Evolutionary conservation across 2,797 vertebrate genomes (phyloP), one percentile per base, ranked within the genome.

Genomic region (Moxostoma hubbsi): DNA sequence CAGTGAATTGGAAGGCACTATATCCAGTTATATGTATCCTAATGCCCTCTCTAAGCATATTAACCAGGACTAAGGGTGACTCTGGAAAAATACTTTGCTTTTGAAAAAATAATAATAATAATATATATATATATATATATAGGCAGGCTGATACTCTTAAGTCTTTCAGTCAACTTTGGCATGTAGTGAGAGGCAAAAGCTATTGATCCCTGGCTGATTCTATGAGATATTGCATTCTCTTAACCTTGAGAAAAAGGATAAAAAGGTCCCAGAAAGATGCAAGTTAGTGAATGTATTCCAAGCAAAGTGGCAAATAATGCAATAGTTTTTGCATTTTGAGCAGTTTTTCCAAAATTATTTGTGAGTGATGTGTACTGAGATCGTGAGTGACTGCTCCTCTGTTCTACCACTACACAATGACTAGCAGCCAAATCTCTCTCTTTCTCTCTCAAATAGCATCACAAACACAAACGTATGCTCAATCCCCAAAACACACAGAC

Each of bases 401-500:
- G 36, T 43, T 63, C 24, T 12, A 13, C 45, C 59, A 59, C 57
- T 59, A 18, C 10, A 59, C 57, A 59, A 24, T 59, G 58, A 61
- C 58, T 36, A 61, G 58, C 58, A 61, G 58, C 9, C 5, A 61
- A 10, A 59, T 24, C 16, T 18, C 57, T 61, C 55, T 16, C 50
- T 9, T 0, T 9, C 58, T 9, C 58, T 24, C 24, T 24, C 24
- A 24, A 24, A 24, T 24, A 24, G 24, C 24, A 24, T 24, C 24
- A 24, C 24, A 53, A 53, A 53, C 50, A 6, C 50, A 53, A 53
- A 24, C 2, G 1, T 11, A 51, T 49, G 18, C 7, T 13, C 46
- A 73, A 8, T 13, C 15, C 10, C 55, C 36, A 59, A 61, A 6
- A 46, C 57, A 49, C 64, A n/a, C 55, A 50, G 51, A 82, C 43